Conservation (phyloP, 2,888 invertebrate species). For the Teleogryllus oceanicus region DNA sequence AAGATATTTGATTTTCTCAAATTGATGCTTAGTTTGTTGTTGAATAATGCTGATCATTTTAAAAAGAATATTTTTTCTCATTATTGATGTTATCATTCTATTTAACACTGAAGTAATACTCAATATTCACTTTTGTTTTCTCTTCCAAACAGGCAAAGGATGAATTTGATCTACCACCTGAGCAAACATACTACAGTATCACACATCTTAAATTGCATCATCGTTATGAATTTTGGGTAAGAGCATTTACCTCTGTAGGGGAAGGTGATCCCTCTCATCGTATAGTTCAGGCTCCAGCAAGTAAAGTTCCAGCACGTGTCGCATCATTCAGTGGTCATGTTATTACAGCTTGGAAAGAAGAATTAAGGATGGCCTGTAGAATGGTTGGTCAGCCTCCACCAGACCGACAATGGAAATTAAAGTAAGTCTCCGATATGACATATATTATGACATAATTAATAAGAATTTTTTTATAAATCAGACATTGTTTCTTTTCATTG, state of each 20-base stretch:
- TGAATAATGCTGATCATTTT: no score
- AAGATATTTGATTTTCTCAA: no score
- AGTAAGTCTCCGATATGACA: slow-evolving; percentile 21
- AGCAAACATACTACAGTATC: slow-evolving; percentile 35
- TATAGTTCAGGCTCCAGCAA: slow-evolving; percentile 34
- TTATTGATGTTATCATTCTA: no score
- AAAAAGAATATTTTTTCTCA: no score
- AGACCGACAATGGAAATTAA: slow-evolving; percentile 42
- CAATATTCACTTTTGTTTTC: not conserved
- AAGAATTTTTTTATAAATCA: no score
- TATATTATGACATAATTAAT: no score
- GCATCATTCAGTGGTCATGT: slow-evolving; percentile 44
- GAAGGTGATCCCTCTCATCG: slow-evolving; percentile 35
- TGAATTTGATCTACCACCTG: slow-evolving; percentile 33
- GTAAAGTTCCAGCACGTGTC: slow-evolving; percentile 44
- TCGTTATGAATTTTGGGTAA: slow-evolving; percentile 36
- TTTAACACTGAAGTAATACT: no score
- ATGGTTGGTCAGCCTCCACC: slow-evolving; percentile 45
- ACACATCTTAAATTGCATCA: slow-evolving; percentile 32
- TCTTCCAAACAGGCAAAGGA: slow-evolving; percentile 31
- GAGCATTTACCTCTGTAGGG: slow-evolving; percentile 33
- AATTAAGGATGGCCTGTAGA: slow-evolving; percentile 44
- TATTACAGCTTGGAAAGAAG: slow-evolving; percentile 44
- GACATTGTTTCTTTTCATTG: not conserved
- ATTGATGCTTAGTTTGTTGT: no score